Conservation (phyloP, 2,113 vertebrate genomes). For the Platysternon megacephalum region DNA sequence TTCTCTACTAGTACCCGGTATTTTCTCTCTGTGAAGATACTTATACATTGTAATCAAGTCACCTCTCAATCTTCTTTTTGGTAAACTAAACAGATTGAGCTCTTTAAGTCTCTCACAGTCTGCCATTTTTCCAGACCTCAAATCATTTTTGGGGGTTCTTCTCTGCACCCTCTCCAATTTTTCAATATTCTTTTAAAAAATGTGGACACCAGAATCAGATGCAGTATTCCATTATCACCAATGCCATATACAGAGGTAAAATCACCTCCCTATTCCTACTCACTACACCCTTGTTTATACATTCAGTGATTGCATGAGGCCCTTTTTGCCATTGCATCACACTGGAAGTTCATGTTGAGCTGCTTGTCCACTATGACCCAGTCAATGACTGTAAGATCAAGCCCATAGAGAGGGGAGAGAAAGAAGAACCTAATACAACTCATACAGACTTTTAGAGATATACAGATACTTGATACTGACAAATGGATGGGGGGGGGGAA, state of each 20-base stretch:
- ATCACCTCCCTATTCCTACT: too few species aligned
- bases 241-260: too few species aligned
- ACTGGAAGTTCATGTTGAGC: too few species aligned
- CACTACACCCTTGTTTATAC: too few species aligned
- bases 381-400: neutral
- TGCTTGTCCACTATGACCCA: too few species aligned
- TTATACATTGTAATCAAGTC: neutral
- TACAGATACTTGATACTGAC: neutral
- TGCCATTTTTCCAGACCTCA: neutral
- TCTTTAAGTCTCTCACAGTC: neutral
- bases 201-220: too few species aligned
- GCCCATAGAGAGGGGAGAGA: neutral
- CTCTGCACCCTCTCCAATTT: too few species aligned
- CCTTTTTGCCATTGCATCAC: neutral
- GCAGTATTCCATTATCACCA: too few species aligned
- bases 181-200: too few species aligned
- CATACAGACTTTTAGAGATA: neutral
- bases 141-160: too few species aligned
- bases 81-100: neutral
- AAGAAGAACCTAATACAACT: neutral
- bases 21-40: neutral
- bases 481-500: neutral
- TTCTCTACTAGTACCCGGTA: neutral
- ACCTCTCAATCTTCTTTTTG: neutral
- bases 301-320: too few species aligned